Conservation (phyloP, 2,797 vertebrate species). For the Takifugu ocellatus region DNA sequence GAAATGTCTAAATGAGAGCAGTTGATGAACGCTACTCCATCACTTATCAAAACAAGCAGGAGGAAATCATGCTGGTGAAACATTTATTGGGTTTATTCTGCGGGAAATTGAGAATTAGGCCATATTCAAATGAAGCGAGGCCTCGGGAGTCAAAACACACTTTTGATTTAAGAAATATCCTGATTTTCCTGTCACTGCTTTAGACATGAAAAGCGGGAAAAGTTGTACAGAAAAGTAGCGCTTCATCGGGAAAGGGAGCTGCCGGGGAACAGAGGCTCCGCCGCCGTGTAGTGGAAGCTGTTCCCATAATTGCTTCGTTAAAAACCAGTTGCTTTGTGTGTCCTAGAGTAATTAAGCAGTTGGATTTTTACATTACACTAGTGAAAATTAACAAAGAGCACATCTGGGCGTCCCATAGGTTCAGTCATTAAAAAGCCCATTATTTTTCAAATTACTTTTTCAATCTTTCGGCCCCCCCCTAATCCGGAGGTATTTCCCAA, state of each 20-base stretch:
- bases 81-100: slow-evolving; percentile 42
- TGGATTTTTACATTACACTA: slow-evolving; percentile 87
- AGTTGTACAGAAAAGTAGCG: slow-evolving; percentile 50
- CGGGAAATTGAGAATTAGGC: slow-evolving; percentile 54
- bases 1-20: neutral
- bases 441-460: slow-evolving; percentile 91
- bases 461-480: slow-evolving; percentile 83
- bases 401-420: slow-evolving; percentile 87
- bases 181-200: slow-evolving; percentile 57
- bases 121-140: slow-evolving; percentile 53
- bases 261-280: slow-evolving; percentile 57
- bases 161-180: slow-evolving; percentile 47
- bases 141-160: slow-evolving; percentile 59
- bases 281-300: slow-evolving; percentile 66
- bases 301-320: slow-evolving; percentile 81
- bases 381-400: slow-evolving; percentile 89
- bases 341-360: slow-evolving; percentile 87
- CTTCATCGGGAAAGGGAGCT: slow-evolving; percentile 57
- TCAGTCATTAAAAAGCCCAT: slow-evolving; percentile 90
- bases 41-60: slow-evolving; percentile 9
- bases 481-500: slow-evolving; percentile 86
- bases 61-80: slow-evolving; percentile 26
- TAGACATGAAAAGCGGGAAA: slow-evolving; percentile 61
- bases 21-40: neutral
- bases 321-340: slow-evolving; percentile 84